Conservation (phyloP, 2,888 invertebrate genomes). For the Ennomos quercinarius region DNA sequence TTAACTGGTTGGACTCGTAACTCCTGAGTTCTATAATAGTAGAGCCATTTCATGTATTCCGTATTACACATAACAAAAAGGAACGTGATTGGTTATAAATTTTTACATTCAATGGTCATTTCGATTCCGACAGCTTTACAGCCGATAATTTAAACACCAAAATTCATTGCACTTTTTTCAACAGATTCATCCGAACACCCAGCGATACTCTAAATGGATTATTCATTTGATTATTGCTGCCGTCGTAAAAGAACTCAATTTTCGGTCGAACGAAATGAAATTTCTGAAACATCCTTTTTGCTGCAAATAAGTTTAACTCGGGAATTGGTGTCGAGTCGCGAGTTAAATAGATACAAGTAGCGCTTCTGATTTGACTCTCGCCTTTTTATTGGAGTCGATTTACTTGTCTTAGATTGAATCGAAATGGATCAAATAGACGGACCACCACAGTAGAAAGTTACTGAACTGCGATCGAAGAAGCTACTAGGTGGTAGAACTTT, state of each 20-base stretch:
- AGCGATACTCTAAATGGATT: slow-evolving; percentile 68
- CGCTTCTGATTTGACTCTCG: slow-evolving; percentile 15
- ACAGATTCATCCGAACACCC: slow-evolving; percentile 49
- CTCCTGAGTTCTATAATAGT: no score
- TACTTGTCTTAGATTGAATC: background rate
- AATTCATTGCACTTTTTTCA: slow-evolving; percentile 25
- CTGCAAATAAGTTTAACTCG: slow-evolving; percentile 68
- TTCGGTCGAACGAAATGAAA: slow-evolving; percentile 71
- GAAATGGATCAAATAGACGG: background rate
- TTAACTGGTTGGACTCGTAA: no score
- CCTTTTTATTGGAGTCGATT: background rate
- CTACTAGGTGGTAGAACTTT: no score
- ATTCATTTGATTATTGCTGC: slow-evolving; percentile 79
- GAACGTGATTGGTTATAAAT: no score
- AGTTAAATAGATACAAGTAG: slow-evolving; percentile 34
- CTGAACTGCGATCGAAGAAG: no score
- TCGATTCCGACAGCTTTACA: slow-evolving; percentile 4
- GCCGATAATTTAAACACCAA: slow-evolving; percentile 7
- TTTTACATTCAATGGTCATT: slow-evolving; percentile 6
- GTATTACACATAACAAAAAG: no score
- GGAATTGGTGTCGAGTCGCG: slow-evolving; percentile 48
- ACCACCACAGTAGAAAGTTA: no score
- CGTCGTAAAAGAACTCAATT: slow-evolving; percentile 78
- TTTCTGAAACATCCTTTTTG: slow-evolving; percentile 67
- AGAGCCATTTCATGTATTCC: no score